phyloP scores from a whole-genome alignment of 2,888 invertebrate genomes.

The Nycteola revayana region DNA sequence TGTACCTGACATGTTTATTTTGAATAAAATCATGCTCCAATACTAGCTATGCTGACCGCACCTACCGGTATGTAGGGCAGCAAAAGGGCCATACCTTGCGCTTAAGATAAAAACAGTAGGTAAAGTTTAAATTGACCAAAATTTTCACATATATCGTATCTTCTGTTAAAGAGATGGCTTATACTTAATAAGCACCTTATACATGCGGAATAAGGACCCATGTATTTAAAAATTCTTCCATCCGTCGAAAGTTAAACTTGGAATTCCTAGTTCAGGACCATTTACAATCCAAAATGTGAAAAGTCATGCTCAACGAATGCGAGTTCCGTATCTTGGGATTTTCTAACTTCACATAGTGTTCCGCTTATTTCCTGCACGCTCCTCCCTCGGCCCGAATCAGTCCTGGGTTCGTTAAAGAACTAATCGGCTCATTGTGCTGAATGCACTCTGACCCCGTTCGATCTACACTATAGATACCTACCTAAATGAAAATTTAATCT shows the following conservation, averaged over 20 bases:
- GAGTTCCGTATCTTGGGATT: constrained; percentile 41
- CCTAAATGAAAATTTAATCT: constrained; percentile 45
- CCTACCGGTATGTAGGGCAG: too few relatives aligned
- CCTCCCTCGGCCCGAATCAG: constrained; percentile 28
- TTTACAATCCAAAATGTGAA: constrained; percentile 43
- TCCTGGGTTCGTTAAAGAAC: constrained; percentile 53
- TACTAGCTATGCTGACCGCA: too few relatives aligned
- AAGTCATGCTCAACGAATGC: constrained; percentile 38
- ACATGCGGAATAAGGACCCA: too few relatives aligned
- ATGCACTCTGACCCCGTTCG: constrained; percentile 51
- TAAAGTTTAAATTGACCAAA: too few relatives aligned
- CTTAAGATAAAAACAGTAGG: too few relatives aligned
- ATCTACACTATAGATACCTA: constrained; percentile 35
- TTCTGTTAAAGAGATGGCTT: too few relatives aligned
- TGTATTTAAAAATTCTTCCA: constrained; percentile 34
- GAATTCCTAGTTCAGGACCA: constrained; percentile 37
- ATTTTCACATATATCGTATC: too few relatives aligned
- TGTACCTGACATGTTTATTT: too few relatives aligned
- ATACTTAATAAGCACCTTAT: too few relatives aligned
- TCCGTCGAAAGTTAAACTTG: constrained; percentile 33
- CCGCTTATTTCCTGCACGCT: constrained; percentile 30
- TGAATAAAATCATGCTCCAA: too few relatives aligned
- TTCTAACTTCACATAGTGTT: constrained; percentile 35
- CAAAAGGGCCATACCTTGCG: too few relatives aligned
- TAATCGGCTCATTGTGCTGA: constrained; percentile 61